Evolutionary conservation across 2,888 invertebrate genomes (phyloP).

Genomic region (Nasonovia ribisnigri): DNA sequence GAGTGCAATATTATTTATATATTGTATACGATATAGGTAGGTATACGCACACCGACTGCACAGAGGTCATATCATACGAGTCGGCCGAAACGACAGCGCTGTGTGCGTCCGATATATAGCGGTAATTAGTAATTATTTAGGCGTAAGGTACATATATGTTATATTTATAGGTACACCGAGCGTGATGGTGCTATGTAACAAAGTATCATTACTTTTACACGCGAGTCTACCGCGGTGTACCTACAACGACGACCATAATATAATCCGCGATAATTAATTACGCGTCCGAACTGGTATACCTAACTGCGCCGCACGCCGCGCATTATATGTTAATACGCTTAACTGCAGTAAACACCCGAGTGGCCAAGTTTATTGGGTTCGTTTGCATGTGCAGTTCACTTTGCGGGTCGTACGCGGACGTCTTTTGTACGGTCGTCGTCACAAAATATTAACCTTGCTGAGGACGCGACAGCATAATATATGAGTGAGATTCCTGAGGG

Average conservation of each 20-base stretch:
- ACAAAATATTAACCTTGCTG: neutral
- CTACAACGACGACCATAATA: neutral
- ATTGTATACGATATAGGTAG: neutral
- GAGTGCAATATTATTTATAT: neutral
- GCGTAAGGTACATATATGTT: neutral
- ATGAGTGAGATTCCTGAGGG: no score
- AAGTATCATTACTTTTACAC: neutral
- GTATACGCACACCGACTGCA: neutral
- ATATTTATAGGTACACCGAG: neutral
- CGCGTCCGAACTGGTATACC: neutral
- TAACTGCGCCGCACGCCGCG: neutral
- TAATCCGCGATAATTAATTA: conserved; percentile 22
- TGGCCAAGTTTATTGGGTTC: neutral
- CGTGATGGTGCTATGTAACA: neutral
- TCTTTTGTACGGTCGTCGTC: neutral
- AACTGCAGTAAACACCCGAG: neutral
- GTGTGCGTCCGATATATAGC: neutral
- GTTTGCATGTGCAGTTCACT: neutral
- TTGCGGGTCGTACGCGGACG: neutral
- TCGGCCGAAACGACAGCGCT: neutral
- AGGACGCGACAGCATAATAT: neutral
- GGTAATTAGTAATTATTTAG: conserved; percentile 30
- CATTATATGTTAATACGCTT: neutral
- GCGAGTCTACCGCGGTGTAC: neutral
- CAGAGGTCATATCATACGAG: neutral